Base-by-base conservation (phyloP, 2,113 vertebrate species). In the Catagonus wagneri region DNA sequence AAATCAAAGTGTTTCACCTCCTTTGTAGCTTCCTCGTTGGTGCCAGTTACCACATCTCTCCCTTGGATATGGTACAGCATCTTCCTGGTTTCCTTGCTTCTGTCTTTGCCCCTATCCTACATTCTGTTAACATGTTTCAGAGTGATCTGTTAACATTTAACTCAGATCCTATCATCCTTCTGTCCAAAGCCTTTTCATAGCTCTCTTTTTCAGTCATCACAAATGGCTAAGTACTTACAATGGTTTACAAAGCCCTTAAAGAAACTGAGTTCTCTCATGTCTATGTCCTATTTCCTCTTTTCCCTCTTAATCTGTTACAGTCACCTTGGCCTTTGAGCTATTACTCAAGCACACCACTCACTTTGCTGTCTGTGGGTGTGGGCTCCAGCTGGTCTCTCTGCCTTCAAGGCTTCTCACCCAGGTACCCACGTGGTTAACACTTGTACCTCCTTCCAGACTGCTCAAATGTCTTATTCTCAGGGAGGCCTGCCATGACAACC, bases 321-420 rank as follows among this genome's bases (percentile, higher is more conserved):
- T 72, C 52, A 36, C 69, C 23, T 9, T 61, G 80, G 2, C n/a
- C 29, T 54, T 34, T 8, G 9, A 56, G 44, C 32, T 84, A 3
- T 58, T 78, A 34, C 52, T 60, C 7, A 32, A 15, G 66, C 44
- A 16, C 15, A 39, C 15, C 29, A 7, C 1, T 34, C 34, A 63
- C 1, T 0, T 3, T 78, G n/a, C 36, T 54, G 17, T 10, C 4
- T 32, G n/a, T 60, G 6, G 6, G 29, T 0, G 16, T 15, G 17
- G 56, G 72, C 25, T 32, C 54, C 50, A 87, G 36, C 22, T 66
- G 2, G 13, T 80, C 7, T 13, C 36, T 39, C 36, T 84, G 44
- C 58, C 34, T 68, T 3, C 2, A 32, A 75, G 27, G 5, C 14
- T 88, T 22, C 39, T 74, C 58, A 50, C 9, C 23, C 50, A 61